These are phyloP conservation scores for Scaptomyza parva DNA, from an alignment of 2,888 invertebrate genomes.

Conservation along the genomic window DNA sequence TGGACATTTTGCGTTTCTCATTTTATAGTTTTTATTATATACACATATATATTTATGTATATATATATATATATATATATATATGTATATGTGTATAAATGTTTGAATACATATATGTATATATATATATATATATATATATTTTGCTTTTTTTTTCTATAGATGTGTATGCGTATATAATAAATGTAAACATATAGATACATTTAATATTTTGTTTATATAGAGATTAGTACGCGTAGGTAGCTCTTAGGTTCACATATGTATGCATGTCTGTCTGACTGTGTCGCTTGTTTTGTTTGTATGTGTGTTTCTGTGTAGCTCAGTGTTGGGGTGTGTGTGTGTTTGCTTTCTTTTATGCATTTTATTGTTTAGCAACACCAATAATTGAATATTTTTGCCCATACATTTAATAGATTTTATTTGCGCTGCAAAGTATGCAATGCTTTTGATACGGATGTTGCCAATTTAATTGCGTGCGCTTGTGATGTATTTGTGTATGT, in stretches of 20 bases:
- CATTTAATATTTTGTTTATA: constrained; percentile 49
- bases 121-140: constrained; percentile 36
- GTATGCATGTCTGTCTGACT: no score
- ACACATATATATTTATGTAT: constrained; percentile 41
- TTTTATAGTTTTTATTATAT: constrained; percentile 13
- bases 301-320: constrained; percentile 18
- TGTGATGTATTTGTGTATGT: constrained; percentile 10
- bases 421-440: constrained; percentile 69
- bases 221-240: constrained; percentile 79
- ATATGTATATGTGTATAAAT: constrained; percentile 33
- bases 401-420: constrained; percentile 19
- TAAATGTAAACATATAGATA: constrained; percentile 37
- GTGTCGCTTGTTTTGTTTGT: constrained; percentile 45
- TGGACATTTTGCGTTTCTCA: constrained; percentile 69
- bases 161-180: constrained; percentile 26
- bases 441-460: constrained; percentile 19
- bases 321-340: constrained; percentile 22
- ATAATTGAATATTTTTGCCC: constrained; percentile 11
- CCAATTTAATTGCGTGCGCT: neutral
- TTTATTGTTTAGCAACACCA: constrained; percentile 27
- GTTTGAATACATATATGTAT: constrained; percentile 49
- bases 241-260: constrained; percentile 78
- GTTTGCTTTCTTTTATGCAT: constrained; percentile 44
- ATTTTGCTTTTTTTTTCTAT: constrained; percentile 19
- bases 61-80: constrained; percentile 24